Percentiles rank a stretch among this genome's conserved stretches.
Evolutionary conservation across 2,113 vertebrate genomes (phyloP).

Genomic region (Odontophorus gujanensis): DNA sequence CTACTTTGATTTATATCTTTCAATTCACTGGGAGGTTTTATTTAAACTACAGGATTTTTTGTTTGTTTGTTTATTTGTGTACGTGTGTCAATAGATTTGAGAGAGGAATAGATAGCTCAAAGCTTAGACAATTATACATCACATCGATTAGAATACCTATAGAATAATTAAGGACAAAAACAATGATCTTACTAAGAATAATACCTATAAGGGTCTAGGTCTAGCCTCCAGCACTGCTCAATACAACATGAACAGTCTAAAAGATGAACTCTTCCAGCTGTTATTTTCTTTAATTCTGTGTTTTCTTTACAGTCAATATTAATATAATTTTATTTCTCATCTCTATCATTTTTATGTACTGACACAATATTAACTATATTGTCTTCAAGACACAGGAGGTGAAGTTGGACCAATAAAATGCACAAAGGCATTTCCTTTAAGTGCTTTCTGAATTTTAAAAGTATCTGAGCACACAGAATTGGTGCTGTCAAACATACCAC

Average conservation of each 20-base stretch:
- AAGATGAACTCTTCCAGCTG: not conserved
- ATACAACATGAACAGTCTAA: not conserved
- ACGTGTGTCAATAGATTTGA: not conserved
- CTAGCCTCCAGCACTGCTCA: not conserved
- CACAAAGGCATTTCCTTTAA: not conserved
- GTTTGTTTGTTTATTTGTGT: not conserved
- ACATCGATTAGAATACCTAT: conserved; percentile 28
- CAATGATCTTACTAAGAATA: not conserved
- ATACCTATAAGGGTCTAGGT: not conserved
- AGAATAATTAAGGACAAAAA: not conserved
- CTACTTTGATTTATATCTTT: conserved; percentile 45
- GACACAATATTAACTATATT: not conserved
- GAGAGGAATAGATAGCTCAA: not conserved
- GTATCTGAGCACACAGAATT: not conserved
- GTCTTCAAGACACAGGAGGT: not conserved
- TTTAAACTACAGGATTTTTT: not conserved
- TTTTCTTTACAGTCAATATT: conserved; percentile 11
- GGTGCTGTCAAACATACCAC: not conserved
- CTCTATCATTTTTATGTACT: conserved; percentile 42
- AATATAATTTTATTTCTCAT: conserved; percentile 48
- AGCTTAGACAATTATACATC: not conserved
- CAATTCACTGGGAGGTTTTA: not conserved
- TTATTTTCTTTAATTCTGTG: conserved; percentile 1
- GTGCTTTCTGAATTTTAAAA: not conserved
- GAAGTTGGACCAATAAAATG: conserved; percentile 22